phyloP scores from a whole-genome alignment of 2,888 invertebrate species.

The Cantharis nigra region DNA sequence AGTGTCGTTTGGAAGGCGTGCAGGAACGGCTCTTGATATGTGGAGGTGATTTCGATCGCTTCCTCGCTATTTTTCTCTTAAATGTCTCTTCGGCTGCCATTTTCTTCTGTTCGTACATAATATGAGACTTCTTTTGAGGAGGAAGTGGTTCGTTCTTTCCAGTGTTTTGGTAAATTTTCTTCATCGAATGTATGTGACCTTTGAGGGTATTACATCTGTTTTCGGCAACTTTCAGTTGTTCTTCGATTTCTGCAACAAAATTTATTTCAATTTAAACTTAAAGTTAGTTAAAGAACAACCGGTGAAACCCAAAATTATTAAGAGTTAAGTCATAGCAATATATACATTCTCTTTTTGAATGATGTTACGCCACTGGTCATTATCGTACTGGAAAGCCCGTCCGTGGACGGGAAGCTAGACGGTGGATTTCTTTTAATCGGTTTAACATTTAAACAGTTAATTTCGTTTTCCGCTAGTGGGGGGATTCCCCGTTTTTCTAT shows the following conservation, averaged over 20 bases:
- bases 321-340: no score
- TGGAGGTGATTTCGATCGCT: background rate
- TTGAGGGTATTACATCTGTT: constrained; percentile 53
- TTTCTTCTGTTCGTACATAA: background rate
- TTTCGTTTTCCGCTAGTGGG: no score
- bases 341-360: no score
- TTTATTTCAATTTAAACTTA: no score
- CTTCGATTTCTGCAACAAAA: constrained; percentile 50
- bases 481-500: no score
- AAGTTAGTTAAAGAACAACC: no score
- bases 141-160: background rate
- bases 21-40: background rate
- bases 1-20: background rate
- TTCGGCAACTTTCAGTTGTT: constrained; percentile 54
- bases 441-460: no score
- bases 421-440: no score
- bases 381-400: no score
- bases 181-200: constrained; percentile 55
- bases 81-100: background rate
- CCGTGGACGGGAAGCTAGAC: no score
- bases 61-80: background rate
- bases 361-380: no score
- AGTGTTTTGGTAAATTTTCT: constrained; percentile 48
- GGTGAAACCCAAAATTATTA: no score
- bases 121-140: background rate